A percentile compares a stretch with the other conserved stretches of the same genome.
These are phyloP conservation scores for Willowsia nigromaculata DNA, from an alignment of 2,888 invertebrate species.

Conservation along the genomic window DNA sequence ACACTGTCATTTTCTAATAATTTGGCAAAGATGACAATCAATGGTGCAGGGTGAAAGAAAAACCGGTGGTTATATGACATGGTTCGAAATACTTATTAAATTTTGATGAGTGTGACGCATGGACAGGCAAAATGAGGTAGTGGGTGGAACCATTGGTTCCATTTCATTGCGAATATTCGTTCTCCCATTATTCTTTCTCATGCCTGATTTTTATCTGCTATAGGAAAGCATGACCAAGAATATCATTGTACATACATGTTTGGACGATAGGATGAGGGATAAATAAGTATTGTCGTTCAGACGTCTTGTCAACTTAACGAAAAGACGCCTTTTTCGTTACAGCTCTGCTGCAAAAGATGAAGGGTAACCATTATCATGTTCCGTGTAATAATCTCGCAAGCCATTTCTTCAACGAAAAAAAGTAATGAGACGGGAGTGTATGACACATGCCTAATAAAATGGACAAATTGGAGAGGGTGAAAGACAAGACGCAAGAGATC, in stretches of 20 bases:
- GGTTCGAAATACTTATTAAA: constrained; percentile 36
- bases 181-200: not conserved
- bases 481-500: not conserved
- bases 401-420: not conserved
- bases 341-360: not conserved
- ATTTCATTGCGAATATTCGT: not conserved
- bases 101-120: constrained; percentile 51
- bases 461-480: constrained; percentile 57
- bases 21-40: too few species aligned
- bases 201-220: not conserved
- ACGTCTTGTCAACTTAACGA: constrained; percentile 8
- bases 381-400: constrained; percentile 36
- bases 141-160: constrained; percentile 33
- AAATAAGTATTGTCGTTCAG: not conserved
- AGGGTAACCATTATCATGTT: constrained; percentile 23
- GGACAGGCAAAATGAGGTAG: constrained; percentile 12
- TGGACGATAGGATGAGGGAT: too few species aligned
- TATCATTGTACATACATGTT: too few species aligned
- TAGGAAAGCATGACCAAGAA: not conserved
- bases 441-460: constrained; percentile 52
- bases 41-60: too few species aligned
- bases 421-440: constrained; percentile 17
- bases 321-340: not conserved
- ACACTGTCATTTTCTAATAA: too few species aligned
- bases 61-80: not conserved